Conservation (phyloP, 2,797 vertebrate species). For the Acanthurus lineatus region DNA sequence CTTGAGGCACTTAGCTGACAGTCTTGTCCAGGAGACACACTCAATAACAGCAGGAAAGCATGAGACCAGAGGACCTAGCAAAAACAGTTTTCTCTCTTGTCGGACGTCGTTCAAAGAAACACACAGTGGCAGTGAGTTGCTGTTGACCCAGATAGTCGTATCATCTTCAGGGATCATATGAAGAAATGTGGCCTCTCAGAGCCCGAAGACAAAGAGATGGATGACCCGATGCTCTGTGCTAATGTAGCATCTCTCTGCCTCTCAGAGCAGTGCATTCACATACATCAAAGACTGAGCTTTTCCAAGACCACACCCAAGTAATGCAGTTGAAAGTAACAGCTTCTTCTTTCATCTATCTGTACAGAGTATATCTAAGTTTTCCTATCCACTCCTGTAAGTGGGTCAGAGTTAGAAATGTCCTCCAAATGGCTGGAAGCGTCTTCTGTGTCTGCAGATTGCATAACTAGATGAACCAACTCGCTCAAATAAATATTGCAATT, state of each 20-base stretch:
- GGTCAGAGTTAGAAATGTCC: constrained; percentile 63
- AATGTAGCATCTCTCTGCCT: not conserved
- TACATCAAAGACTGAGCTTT: not conserved
- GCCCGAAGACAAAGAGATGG: constrained; percentile 33
- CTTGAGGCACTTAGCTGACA: not conserved
- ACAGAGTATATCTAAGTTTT: constrained; percentile 17
- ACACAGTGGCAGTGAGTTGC: constrained; percentile 27
- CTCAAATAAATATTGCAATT: constrained; percentile 79
- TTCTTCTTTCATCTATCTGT: not conserved
- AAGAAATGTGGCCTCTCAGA: constrained; percentile 33
- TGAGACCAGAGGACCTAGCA: constrained; percentile 5
- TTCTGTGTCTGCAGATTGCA: constrained; percentile 72
- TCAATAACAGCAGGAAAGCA: not conserved
- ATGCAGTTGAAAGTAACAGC: not conserved
- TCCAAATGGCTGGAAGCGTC: constrained; percentile 59
- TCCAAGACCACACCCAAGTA: constrained; percentile 9
- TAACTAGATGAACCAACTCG: constrained; percentile 69
- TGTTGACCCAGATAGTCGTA: constrained; percentile 61
- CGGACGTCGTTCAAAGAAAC: constrained; percentile 55
- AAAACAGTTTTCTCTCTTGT: constrained; percentile 22
- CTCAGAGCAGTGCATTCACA: not conserved
- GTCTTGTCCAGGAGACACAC: not conserved
- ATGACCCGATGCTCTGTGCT: constrained; percentile 16
- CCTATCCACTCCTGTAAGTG: constrained; percentile 41
- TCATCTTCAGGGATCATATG: constrained; percentile 49